A percentile compares a stretch with the other conserved stretches of the same genome.
These are phyloP conservation scores for Platycheirus albimanus DNA, from an alignment of 2,888 invertebrate species.

Conservation along the genomic window DNA sequence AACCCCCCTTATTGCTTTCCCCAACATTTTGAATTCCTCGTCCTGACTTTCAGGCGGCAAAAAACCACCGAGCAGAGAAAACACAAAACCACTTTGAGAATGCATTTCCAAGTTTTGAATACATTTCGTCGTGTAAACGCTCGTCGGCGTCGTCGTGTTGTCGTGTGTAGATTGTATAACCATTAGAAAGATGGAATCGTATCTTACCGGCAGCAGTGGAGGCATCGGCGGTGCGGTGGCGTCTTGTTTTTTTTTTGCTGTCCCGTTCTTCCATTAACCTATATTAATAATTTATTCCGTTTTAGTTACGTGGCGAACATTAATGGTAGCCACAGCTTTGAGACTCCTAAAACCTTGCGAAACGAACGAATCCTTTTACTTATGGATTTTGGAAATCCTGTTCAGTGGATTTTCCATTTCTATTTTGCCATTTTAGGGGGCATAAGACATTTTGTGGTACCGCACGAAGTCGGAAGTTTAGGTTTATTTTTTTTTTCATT, in stretches of 20 bases:
- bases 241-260: not conserved
- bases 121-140: slow-evolving; percentile 24
- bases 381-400: not conserved
- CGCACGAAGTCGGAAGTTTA: slow-evolving; percentile 19
- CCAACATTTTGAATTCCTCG: slow-evolving; percentile 30
- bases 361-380: slow-evolving; percentile 22
- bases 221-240: too few species aligned
- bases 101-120: slow-evolving; percentile 55
- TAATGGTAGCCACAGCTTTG: slow-evolving; percentile 61
- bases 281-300: slow-evolving; percentile 68
- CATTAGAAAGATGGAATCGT: slow-evolving; percentile 43
- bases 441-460: slow-evolving; percentile 67
- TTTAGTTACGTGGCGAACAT: slow-evolving; percentile 68
- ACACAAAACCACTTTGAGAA: slow-evolving; percentile 50
- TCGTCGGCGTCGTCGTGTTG: not conserved
- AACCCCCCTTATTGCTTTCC: not conserved
- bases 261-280: slow-evolving; percentile 53
- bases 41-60: slow-evolving; percentile 10
- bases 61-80: slow-evolving; percentile 31
- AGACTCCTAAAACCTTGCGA: slow-evolving; percentile 44
- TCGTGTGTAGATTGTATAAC: slow-evolving; percentile 19
- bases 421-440: slow-evolving; percentile 17
- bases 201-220: slow-evolving; percentile 26
- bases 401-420: not conserved
- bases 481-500: slow-evolving; percentile 25